phyloP scores from a whole-genome alignment of 2,797 vertebrate genomes.

The Melanotaenia nigrans region DNA sequence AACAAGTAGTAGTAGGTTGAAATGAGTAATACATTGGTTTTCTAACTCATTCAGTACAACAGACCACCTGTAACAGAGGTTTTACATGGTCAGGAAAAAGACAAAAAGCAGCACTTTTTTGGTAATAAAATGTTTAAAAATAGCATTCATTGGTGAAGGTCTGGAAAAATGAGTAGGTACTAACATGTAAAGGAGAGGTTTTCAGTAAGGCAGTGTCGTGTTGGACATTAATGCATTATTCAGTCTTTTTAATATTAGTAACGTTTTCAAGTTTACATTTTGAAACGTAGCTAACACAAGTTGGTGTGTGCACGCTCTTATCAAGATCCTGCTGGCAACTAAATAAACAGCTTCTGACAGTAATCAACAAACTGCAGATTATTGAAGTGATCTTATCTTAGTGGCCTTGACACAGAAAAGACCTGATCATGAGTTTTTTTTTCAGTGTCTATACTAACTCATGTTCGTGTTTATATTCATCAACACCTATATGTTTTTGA shows the following conservation, averaged over 20 bases:
- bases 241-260: conserved; percentile 53
- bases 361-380: conserved; percentile 64
- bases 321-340: conserved; percentile 71
- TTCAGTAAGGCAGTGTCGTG: conserved; percentile 63
- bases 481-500: conserved; percentile 53
- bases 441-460: conserved; percentile 57
- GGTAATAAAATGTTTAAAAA: conserved; percentile 32
- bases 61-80: conserved; percentile 69
- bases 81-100: conserved; percentile 56
- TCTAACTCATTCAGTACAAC: conserved; percentile 81
- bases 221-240: conserved; percentile 65
- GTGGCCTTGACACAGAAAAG: conserved; percentile 84
- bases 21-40: conserved; percentile 88
- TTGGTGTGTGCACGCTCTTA: conserved; percentile 57
- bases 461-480: conserved; percentile 50
- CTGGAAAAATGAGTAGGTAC: conserved; percentile 67
- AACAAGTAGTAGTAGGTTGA: conserved; percentile 80
- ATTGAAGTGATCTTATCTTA: conserved; percentile 82
- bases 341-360: conserved; percentile 69
- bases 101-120: conserved; percentile 68
- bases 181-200: conserved; percentile 48
- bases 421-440: conserved; percentile 63
- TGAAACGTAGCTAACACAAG: conserved; percentile 59
- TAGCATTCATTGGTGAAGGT: conserved; percentile 79
- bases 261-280: conserved; percentile 73